Percentiles rank a stretch among this genome's conserved stretches.
Conservation (phyloP, 2,888 invertebrate species). For the Balanococcus diminutus region DNA sequence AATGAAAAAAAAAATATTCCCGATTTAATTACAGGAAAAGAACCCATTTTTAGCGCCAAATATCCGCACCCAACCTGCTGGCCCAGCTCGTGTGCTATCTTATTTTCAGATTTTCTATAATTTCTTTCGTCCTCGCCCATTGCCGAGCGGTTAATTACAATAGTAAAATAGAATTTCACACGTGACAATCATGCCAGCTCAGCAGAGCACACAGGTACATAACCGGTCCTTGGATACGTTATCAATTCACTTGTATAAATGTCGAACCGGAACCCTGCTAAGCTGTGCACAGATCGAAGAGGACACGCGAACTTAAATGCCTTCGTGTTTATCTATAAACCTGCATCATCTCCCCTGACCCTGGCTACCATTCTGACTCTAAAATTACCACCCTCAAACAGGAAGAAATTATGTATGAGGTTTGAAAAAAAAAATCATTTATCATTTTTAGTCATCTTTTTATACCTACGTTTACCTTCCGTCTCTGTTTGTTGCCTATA, state of each 20-base stretch:
- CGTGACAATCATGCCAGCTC: background rate
- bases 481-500: background rate
- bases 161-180: background rate
- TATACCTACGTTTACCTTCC: background rate
- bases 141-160: background rate
- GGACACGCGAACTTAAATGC: constrained; percentile 6
- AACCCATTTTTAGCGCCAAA: background rate
- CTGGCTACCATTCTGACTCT: background rate
- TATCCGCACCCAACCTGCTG: background rate
- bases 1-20: background rate
- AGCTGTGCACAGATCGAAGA: background rate
- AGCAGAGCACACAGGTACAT: background rate
- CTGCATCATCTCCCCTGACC: background rate
- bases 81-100: background rate
- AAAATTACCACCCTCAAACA: constrained; percentile 12
- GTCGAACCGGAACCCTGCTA: background rate
- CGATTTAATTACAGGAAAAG: background rate
- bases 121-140: background rate
- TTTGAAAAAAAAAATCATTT: constrained; percentile 28
- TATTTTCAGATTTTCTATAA: background rate
- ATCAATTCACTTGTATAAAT: background rate
- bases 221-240: background rate
- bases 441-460: constrained; percentile 28
- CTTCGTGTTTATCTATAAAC: background rate
- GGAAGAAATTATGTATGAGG: background rate